These are phyloP conservation scores for Atopsyche davidsoni DNA, from an alignment of 1,140 invertebrate genomes.

Conservation along the genomic window DNA sequence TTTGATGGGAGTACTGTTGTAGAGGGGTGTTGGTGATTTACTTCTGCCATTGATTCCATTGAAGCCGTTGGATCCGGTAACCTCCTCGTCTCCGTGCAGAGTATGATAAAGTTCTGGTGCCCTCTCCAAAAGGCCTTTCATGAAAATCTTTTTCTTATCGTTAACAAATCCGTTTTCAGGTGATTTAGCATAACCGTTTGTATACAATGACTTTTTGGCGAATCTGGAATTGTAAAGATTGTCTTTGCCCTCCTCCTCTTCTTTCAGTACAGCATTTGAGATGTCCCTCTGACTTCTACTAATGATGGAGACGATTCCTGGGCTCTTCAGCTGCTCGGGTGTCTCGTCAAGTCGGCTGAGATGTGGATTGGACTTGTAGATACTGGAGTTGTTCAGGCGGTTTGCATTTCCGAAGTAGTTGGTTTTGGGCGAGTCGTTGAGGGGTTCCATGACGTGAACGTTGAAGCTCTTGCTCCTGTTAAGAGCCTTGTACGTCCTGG, in stretches of 20 bases:
- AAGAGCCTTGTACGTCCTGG: conserved; percentile 67
- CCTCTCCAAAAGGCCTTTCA: conserved; percentile 63
- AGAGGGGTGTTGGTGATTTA: conserved; percentile 38
- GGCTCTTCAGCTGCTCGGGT: conserved; percentile 70
- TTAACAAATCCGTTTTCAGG: conserved; percentile 44
- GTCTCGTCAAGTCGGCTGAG: conserved; percentile 61
- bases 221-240: conserved; percentile 49
- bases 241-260: conserved; percentile 45
- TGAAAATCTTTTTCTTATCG: conserved; percentile 62
- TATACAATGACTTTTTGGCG: conserved; percentile 46
- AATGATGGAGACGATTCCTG: conserved; percentile 75
- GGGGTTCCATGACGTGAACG: conserved; percentile 56
- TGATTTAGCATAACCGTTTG: conserved; percentile 41
- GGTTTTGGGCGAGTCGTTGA: conserved; percentile 41
- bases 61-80: conserved; percentile 42
- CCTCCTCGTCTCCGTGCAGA: conserved; percentile 57
- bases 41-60: conserved; percentile 40
- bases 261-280: conserved; percentile 45
- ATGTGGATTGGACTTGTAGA: conserved; percentile 72
- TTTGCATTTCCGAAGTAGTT: conserved; percentile 41
- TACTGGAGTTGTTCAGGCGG: conserved; percentile 42
- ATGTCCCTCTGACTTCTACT: conserved; percentile 73
- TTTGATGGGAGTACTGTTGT: conserved; percentile 29
- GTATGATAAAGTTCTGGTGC: conserved; percentile 70
- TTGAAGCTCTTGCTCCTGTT: conserved; percentile 81